Conservation (phyloP, 2,888 invertebrate species). For the Eupeodes latifasciatus region DNA sequence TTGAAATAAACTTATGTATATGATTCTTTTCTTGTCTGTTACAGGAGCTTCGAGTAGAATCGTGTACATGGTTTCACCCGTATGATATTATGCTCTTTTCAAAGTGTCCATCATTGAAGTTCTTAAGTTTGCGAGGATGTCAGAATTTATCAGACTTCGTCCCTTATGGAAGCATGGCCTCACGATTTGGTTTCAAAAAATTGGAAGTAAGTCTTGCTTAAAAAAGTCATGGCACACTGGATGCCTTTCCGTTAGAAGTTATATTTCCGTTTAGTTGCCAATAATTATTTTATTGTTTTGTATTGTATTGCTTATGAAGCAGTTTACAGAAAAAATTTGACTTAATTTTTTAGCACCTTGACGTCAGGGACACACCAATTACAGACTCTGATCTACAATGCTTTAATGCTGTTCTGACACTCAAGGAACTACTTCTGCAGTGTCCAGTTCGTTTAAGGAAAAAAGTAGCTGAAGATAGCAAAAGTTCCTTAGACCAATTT, state of each 20-base stretch:
- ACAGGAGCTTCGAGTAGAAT: conserved; percentile 87
- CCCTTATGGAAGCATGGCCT: conserved; percentile 90
- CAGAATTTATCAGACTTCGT: conserved; percentile 88
- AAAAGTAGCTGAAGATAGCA: conserved; percentile 29
- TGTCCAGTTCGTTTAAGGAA: conserved; percentile 80
- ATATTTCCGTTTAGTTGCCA: background rate
- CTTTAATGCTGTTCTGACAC: conserved; percentile 85
- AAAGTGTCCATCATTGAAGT: conserved; percentile 87
- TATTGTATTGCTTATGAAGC: background rate
- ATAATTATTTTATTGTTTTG: background rate
- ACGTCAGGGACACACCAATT: conserved; percentile 86
- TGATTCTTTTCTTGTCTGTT: background rate
- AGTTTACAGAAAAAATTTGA: background rate
- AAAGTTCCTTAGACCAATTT: conserved; percentile 10
- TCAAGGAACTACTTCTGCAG: conserved; percentile 85
- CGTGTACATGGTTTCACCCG: conserved; percentile 90
- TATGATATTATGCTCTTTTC: conserved; percentile 90
- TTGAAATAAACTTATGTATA: too few species aligned
- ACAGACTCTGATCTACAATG: conserved; percentile 87
- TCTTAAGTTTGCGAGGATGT: conserved; percentile 88
- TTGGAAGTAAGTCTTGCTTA: conserved; percentile 80
- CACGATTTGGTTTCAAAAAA: conserved; percentile 87
- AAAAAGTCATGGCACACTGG: background rate
- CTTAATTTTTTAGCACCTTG: conserved; percentile 83
- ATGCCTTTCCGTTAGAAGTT: background rate